Evolutionary conservation across 2,797 vertebrate genomes (phyloP), one percentile per base, ranked within the genome.

Genomic region (Poliocrania exsul): DNA sequence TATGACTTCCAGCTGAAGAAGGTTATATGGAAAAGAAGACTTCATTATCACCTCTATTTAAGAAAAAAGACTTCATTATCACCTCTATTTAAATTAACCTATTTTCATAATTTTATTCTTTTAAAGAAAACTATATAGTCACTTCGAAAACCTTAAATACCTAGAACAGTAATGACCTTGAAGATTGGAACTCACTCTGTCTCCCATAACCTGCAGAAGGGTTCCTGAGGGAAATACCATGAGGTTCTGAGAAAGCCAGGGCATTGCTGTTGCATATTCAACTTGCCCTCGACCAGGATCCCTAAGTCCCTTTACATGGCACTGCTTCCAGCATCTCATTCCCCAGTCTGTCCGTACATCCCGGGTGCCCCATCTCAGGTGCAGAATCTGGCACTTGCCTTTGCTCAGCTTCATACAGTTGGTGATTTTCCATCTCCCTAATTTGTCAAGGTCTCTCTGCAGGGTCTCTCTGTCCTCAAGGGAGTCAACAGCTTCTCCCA

Each of bases 261-360:
- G 9, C 42, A 4, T 56, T n/a, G 54, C 56, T 75, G 62, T 0
- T 16, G 37, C 16, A 2, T 4, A 50, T 17, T 50, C 42, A 17
- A 0, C 13, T 37, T 69, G 35, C 0, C 24, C 14, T 1, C 0
- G 0, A 24, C 28, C 49, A 37, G 33, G 4, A 42, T 6, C 3
- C 11, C 2, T 49, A 54, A 16, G 9, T 44, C 9, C 7, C 5
- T 44, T 69, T 50, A 14, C 0, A 0, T 14, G 24, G 11, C 28
- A 13, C 28, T 38, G 13, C 23, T 69, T 70, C 1, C 49, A 62
- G 10, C 4, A 0, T 33, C 28, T 56, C 24, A 2, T 54, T 75
- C 8, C 19, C 11, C 16, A 29, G 6, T 18, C 44, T 35, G 16
- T 20, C 19, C 18, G 12, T 25, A 9, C 13, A 62, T 4, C 17